Evolutionary conservation across 2,888 invertebrate genomes (phyloP), one percentile per base, ranked within the genome.

Genomic region (Nymphalis urticae): DNA sequence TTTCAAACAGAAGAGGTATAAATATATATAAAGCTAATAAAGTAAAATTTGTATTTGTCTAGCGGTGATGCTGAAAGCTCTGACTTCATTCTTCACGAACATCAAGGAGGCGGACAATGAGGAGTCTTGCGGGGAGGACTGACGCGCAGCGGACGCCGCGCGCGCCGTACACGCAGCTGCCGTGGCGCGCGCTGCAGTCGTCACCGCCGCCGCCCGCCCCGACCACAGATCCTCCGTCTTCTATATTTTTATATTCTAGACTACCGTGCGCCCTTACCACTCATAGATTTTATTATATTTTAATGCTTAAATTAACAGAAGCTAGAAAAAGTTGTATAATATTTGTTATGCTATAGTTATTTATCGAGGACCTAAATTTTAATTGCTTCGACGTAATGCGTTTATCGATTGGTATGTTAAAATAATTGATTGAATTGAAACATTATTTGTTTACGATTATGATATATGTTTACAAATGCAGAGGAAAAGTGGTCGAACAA

Each of bases 41-140:
- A 4, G 13, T 53, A 24, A n/a, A n/a, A 21, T 63, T 19, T 64
- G 58, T 64, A 27, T 73, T 74, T 51, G 19, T 51, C 51, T 79
- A 94, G 96, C 95, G 76, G 95, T 96, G 54, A 95, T 96, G 79
- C 85, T 95, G 77, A 95, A 95, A 85, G 95, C 96, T 77, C 93
- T 97, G 73, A 95, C 95, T 68, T 95, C 95, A 75, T 96, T 96
- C 92, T 95, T 96, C 89, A 95, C 94, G 62, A 94, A 94, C 82
- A 91, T 96, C 76, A 94, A 94, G 81, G 95, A 96, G 85, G 94
- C 93, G 64, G 95, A 95, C 77, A 95, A 95, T 76, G 94, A 95
- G 75, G 94, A 92, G 80, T 91, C 92, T 8, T 87, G 89, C 77
- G 90, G 92, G 79, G 92, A 92, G 81, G 91, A 91, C 87, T 92